Evolutionary conservation across 2,797 vertebrate species (phyloP).

Genomic region (Gallinago stenura): DNA sequence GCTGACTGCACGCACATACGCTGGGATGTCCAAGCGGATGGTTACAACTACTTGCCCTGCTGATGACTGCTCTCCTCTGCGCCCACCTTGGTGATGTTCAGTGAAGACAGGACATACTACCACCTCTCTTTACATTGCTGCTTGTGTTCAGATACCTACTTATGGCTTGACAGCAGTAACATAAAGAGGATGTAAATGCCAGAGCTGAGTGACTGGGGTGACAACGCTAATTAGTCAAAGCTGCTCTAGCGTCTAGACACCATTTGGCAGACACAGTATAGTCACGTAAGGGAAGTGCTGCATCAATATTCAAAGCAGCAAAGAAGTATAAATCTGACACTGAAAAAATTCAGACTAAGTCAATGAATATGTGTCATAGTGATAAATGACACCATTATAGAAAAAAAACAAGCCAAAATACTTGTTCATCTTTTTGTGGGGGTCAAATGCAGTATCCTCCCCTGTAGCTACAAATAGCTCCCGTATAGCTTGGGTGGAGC

Average conservation of each 20-base stretch:
- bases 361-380: slow-evolving; percentile 46
- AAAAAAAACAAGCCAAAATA: slow-evolving; percentile 7
- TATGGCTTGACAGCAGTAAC: not conserved
- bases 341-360: slow-evolving; percentile 50
- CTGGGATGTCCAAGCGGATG: not conserved
- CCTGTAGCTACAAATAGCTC: not conserved
- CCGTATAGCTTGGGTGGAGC: rapidly evolving
- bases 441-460: slow-evolving; percentile 9
- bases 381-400: slow-evolving; percentile 50
- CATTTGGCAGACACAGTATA: slow-evolving; percentile 51
- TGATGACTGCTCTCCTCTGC: rapidly evolving
- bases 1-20: rapidly evolving
- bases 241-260: slow-evolving; percentile 57
- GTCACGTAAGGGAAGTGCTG: slow-evolving; percentile 41
- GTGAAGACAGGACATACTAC: not conserved
- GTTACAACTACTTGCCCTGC: too few species aligned
- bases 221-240: slow-evolving; percentile 58
- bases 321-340: slow-evolving; percentile 41
- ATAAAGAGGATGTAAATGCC: not conserved
- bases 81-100: not conserved
- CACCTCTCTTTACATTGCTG: not conserved
- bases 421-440: not conserved
- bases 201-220: slow-evolving; percentile 31
- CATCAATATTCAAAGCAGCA: slow-evolving; percentile 67
- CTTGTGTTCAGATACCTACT: not conserved